Conservation (phyloP, 2,797 vertebrate species). For the Phaenicophaeus curvirostris region DNA sequence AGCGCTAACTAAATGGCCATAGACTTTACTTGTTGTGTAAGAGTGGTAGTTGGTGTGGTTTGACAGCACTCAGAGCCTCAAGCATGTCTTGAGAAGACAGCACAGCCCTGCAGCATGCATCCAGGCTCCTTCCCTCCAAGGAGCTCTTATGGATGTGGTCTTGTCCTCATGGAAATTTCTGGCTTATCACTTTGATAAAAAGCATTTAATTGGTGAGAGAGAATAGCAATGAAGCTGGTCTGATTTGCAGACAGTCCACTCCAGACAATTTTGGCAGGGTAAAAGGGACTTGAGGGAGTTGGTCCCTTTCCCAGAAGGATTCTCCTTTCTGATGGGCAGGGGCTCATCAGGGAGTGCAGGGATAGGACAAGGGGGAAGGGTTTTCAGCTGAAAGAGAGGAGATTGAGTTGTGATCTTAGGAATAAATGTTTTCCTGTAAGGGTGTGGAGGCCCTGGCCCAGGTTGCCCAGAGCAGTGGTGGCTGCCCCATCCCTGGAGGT, state of each 20-base stretch:
- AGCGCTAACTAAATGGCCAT: background rate
- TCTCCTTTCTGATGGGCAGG: too few relatives aligned
- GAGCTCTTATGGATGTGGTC: background rate
- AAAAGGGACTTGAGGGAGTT: background rate
- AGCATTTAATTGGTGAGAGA: background rate
- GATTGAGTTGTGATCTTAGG: too few relatives aligned
- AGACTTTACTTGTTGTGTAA: background rate
- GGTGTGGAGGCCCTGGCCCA: too few relatives aligned
- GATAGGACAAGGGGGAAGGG: too few relatives aligned
- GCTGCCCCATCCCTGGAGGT: too few relatives aligned
- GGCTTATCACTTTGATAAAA: background rate
- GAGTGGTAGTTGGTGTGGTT: background rate
- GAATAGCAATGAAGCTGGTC: background rate
- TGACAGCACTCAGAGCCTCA: background rate
- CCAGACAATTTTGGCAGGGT: background rate
- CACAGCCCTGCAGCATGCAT: background rate
- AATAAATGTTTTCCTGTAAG: too few relatives aligned
- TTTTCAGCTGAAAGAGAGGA: too few relatives aligned
- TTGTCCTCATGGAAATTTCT: background rate
- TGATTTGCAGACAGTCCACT: background rate
- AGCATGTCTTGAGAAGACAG: background rate
- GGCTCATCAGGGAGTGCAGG: too few relatives aligned
- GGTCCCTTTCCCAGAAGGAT: too few relatives aligned
- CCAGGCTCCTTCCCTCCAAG: background rate
- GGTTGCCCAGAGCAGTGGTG: too few relatives aligned